phyloP scores from a whole-genome alignment of 2,888 invertebrate genomes.

The Panopea generosa region DNA sequence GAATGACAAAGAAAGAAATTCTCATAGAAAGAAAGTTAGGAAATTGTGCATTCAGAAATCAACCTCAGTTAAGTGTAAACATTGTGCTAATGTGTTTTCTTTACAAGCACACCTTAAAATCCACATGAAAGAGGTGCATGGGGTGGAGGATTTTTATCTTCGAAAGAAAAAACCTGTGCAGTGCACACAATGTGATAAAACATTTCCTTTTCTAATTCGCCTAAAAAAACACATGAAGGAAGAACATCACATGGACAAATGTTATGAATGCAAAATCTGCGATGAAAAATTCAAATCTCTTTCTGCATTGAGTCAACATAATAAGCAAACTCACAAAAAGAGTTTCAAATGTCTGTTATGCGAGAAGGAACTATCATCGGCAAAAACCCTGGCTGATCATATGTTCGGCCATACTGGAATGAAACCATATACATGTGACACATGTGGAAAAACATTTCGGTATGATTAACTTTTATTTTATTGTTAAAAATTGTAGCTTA shows the following conservation, averaged over 20 bases:
- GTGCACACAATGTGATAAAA: constrained; percentile 11
- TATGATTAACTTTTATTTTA: constrained; percentile 4
- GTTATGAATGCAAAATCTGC: constrained; percentile 24
- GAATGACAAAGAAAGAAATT: no score
- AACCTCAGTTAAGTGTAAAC: not conserved
- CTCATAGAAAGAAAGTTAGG: no score
- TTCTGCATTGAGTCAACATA: constrained; percentile 28
- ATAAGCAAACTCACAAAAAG: constrained; percentile 16
- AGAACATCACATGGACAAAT: constrained; percentile 25
- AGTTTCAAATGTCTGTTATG: constrained; percentile 26
- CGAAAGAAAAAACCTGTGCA: constrained; percentile 2
- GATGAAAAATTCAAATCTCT: constrained; percentile 16
- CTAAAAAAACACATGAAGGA: constrained; percentile 11
- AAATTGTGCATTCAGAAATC: no score
- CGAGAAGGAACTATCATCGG: constrained; percentile 29
- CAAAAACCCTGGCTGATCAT: constrained; percentile 36
- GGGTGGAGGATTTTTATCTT: not conserved
- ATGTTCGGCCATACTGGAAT: constrained; percentile 33
- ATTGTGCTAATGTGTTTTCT: constrained; percentile 6
- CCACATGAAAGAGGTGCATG: constrained; percentile 25
- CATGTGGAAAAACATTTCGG: constrained; percentile 15
- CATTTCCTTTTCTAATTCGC: not conserved
- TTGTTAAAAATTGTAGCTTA: no score
- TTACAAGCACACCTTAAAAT: not conserved
- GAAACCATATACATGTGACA: constrained; percentile 19